phyloP scores from a whole-genome alignment of 2,888 invertebrate species.

The Cerastis rubricosa region DNA sequence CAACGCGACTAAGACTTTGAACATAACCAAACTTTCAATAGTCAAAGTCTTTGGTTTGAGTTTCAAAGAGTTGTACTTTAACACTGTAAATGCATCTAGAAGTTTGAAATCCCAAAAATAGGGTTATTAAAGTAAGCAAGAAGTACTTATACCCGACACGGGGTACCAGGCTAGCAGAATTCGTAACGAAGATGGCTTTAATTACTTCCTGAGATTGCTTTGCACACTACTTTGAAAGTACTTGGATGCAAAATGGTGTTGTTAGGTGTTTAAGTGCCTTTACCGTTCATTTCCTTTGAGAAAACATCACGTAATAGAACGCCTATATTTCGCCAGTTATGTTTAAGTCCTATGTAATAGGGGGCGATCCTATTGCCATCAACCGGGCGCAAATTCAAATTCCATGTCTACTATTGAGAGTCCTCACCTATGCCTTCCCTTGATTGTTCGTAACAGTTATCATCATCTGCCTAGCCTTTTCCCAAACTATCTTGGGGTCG shows the following conservation, averaged over 20 bases:
- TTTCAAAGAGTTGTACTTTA: constrained; percentile 10
- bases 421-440: too few relatives aligned
- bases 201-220: constrained; percentile 44
- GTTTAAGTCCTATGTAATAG: too few relatives aligned
- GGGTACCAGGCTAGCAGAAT: constrained; percentile 50
- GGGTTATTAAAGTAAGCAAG: constrained; percentile 40
- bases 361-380: too few relatives aligned
- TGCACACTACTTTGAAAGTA: constrained; percentile 18
- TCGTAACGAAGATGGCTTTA: constrained; percentile 55
- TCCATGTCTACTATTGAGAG: too few relatives aligned
- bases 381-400: too few relatives aligned
- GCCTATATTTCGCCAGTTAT: too few relatives aligned
- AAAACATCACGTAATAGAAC: not conserved
- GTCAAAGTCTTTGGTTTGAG: constrained; percentile 20
- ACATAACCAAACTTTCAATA: not conserved
- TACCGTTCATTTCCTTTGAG: constrained; percentile 12
- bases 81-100: constrained; percentile 10
- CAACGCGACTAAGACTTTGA: constrained; percentile 9
- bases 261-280: not conserved
- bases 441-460: too few relatives aligned
- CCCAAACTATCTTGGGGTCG: too few relatives aligned
- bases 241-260: constrained; percentile 10
- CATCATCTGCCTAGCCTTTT: too few relatives aligned
- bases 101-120: constrained; percentile 33
- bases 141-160: constrained; percentile 11